Base-by-base conservation (phyloP, 2,888 invertebrate genomes). In the Proisotoma minuta region DNA sequence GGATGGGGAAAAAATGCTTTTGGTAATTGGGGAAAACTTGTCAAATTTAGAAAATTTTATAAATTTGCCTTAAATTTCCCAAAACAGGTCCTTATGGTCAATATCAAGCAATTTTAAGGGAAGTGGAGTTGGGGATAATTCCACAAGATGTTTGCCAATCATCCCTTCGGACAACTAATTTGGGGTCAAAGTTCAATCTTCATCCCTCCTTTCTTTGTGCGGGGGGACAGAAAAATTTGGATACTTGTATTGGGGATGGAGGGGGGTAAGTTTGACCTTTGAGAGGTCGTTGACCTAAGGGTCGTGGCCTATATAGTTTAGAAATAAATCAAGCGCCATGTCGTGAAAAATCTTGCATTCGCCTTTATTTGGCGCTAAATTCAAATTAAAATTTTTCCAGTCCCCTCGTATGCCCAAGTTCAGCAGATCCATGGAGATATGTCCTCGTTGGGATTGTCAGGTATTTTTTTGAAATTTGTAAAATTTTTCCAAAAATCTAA, bases 1-100 rank as follows among this genome's bases (percentile, higher is more conserved):
- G 89, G 89, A 2, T 89, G 88, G 88, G 88, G 88, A 20, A 88
- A 87, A 76, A 81, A 84, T 68, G 76, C 80, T 0, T 89, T 88
- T 71, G 89, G 85, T 73, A 81, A 81, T 75, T 79, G 20, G 54
- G n/a, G 26, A 12, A 20, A 51, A 22, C 10, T 22, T 24, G 10
- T 10, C 18, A 51, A 51, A 23, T 24, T 22, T 24, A 12, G 23
- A 51, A 22, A 51, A 22, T 51, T 23, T 20, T 24, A 22, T 51
- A 29, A 27, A 26, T 23, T n/a, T n/a, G n/a, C 23, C 47, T 57
- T 51, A 23, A 20, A 39, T 57, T 43, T 24, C 8, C 27, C 10
- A 18, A 3, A 5, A 26, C 24, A 72, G 72, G 68, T 8, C 47
- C 59, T 0, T 57, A 39, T 62, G 72, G 73, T 15, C 62, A 70